These are phyloP conservation scores for Hoplias malabaricus DNA, from an alignment of 2,113 vertebrate genomes.

Conservation along the genomic window DNA sequence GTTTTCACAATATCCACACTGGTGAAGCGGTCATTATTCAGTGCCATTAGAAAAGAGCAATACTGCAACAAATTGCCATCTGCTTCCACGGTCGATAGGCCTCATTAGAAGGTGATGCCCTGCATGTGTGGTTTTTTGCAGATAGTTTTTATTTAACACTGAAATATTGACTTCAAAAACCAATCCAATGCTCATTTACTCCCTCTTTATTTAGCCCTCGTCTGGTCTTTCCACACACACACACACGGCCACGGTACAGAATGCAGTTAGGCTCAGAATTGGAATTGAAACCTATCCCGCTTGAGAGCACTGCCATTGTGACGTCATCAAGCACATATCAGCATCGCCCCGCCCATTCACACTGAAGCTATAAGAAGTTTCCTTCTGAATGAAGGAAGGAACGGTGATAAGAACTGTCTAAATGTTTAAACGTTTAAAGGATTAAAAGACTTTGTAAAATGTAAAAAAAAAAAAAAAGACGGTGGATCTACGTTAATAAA, in stretches of 20 bases:
- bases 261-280: too few relatives aligned
- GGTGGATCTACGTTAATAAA: too few relatives aligned
- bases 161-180: slow-evolving; percentile 28
- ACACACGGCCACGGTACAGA: background rate
- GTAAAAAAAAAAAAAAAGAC: too few relatives aligned
- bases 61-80: slow-evolving; percentile 31
- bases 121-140: background rate
- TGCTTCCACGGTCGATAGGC: slow-evolving; percentile 2
- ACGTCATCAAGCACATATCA: too few relatives aligned
- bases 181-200: slow-evolving; percentile 2
- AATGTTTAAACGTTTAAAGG: too few relatives aligned
- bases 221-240: background rate
- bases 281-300: too few relatives aligned
- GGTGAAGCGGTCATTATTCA: slow-evolving; percentile 21
- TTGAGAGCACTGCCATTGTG: too few relatives aligned
- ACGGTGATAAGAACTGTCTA: too few relatives aligned
- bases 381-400: too few relatives aligned
- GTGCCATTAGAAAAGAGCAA: slow-evolving; percentile 9
- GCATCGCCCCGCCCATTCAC: too few relatives aligned
- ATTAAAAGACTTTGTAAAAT: too few relatives aligned
- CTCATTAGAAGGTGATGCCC: background rate
- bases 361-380: too few relatives aligned
- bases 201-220: background rate
- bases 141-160: background rate
- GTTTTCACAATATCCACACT: slow-evolving; percentile 26